Evolutionary conservation across 2,113 vertebrate species (phyloP).

Genomic region (Rhipidura dahli): DNA sequence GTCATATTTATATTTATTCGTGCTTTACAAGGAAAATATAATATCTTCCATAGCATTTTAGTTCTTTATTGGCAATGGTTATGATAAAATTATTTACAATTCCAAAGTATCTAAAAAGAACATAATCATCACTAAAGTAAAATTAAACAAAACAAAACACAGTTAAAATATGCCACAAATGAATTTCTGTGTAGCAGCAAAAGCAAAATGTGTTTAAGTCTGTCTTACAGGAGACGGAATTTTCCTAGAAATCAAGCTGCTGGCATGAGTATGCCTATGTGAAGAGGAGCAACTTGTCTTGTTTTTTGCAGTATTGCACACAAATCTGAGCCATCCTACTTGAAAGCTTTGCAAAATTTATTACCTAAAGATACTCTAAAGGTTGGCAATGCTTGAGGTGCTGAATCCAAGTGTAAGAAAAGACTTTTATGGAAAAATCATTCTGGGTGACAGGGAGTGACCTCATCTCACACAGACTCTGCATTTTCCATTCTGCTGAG

Average conservation of each 20-base stretch:
- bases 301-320: neutral
- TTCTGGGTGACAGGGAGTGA: neutral
- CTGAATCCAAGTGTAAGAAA: neutral
- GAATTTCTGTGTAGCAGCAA: neutral
- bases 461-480: neutral
- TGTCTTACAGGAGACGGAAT: neutral
- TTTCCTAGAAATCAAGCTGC: conserved; percentile 11
- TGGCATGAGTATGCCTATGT: neutral
- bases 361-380: neutral
- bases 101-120: neutral
- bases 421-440: neutral
- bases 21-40: neutral
- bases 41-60: neutral
- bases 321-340: neutral
- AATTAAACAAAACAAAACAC: neutral
- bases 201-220: neutral
- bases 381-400: neutral
- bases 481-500: neutral
- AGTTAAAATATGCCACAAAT: neutral
- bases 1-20: neutral
- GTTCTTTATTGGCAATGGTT: neutral
- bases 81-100: neutral
- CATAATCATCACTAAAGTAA: neutral
- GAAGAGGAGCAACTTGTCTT: neutral
- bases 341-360: neutral